Base-by-base conservation (phyloP, 2,888 invertebrate species). In the Thecophora atra region DNA sequence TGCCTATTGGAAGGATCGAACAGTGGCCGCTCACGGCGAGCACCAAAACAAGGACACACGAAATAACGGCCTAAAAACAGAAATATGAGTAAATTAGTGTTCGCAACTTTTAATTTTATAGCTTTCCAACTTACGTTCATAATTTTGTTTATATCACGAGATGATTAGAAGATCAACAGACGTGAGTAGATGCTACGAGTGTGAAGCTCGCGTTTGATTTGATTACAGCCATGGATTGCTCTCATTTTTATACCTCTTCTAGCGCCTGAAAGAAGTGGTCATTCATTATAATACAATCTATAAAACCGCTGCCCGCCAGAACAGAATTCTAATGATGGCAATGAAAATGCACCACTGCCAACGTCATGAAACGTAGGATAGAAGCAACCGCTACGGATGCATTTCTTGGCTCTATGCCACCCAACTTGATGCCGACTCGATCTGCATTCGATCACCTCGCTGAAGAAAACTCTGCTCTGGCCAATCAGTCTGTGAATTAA, bases 21-120 rank as follows among this genome's bases (percentile, higher is more conserved):
- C 84, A 81, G 78, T 86, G 82, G 28, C 80, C 83, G 72, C 81
- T 81, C 79, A 83, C 77, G 78, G 83, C 81, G 44, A 86, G 80
- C 72, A 83, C 85, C 80, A 86, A 80, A 74, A 82, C 79, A 76
- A 82, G 78, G 78, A 84, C 77, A 76, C 79, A 76, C 71, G 80
- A 77, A 70, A 77, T 74, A 75, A 79, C 78, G 81, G 81, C 84
- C 83, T 85, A 72, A 69, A 56, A 44, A 47, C 44, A 7, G 13
- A 56, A 21, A 56, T 19, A 56, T 19, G 4, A n/a, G 13, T n/a
- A 56, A 21, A 3, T 5, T 42, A 68, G n/a, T 44, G 44, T 11
- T 44, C 13, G 44, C 8, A 44, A 44, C 44, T 44, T 44, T 7
- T 44, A 44, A 13, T 44, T 44, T 13, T 13, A 44, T 5, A 47